phyloP scores from a whole-genome alignment of 2,113 vertebrate genomes.

The Eulemur rufifrons region DNA sequence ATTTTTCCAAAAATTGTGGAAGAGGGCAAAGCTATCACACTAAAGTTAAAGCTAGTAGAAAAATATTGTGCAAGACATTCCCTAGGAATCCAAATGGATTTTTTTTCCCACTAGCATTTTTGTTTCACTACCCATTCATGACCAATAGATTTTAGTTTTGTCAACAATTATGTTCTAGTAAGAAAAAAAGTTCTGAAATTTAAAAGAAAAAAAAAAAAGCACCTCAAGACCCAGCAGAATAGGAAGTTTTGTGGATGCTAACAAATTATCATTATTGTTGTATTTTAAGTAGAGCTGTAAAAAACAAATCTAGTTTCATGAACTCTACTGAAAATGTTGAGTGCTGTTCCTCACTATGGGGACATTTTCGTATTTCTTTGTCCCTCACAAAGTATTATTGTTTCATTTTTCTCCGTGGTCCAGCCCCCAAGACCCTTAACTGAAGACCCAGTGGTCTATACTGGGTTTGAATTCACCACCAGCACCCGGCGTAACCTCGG shows the following conservation, averaged over 20 bases:
- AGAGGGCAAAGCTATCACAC: neutral
- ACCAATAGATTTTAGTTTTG: neutral
- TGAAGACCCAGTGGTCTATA: neutral
- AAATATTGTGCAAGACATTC: neutral
- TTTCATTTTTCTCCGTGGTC: slow-evolving; percentile 4
- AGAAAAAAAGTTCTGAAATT: neutral
- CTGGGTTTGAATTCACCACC: slow-evolving; percentile 32
- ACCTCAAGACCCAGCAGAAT: neutral
- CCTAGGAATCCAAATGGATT: neutral
- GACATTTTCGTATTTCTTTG: neutral
- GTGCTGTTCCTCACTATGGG: neutral
- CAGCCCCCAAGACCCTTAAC: slow-evolving; percentile 13
- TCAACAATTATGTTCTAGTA: neutral
- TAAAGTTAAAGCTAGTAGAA: neutral
- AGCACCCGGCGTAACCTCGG: neutral
- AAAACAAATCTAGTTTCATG: neutral
- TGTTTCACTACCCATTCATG: neutral
- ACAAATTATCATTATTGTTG: neutral
- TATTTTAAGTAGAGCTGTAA: slow-evolving; percentile 3
- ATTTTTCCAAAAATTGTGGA: neutral
- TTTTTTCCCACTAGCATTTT: neutral
- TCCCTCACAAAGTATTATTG: slow-evolving; percentile 34
- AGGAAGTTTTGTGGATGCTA: neutral
- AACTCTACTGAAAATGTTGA: neutral
- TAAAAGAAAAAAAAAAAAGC: neutral